Evolutionary conservation across 2,797 vertebrate genomes (phyloP).

Genomic region (Lepidocolaptes lacrymiger): DNA sequence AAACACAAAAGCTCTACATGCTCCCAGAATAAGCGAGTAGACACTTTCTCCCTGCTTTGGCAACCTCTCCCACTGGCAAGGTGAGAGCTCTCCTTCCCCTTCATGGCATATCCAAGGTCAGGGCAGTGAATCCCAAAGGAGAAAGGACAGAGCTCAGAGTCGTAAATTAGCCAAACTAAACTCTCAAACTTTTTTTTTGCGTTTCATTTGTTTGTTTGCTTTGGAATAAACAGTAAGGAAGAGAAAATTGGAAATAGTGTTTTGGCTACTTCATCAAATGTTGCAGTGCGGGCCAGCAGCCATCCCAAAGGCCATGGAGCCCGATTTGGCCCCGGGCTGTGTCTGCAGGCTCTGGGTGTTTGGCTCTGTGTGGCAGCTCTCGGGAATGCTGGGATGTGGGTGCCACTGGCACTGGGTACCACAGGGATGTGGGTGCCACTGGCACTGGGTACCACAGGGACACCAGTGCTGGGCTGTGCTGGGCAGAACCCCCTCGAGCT

Average conservation of each 20-base stretch:
- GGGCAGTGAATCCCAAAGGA: background rate
- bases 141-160: background rate
- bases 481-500: background rate
- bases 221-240: slow-evolving; percentile 48
- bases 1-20: slow-evolving; percentile 79
- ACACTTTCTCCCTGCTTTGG: slow-evolving; percentile 17
- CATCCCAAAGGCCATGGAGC: background rate
- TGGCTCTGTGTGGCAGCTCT: background rate
- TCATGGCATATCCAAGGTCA: background rate
- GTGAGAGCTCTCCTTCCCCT: background rate
- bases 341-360: background rate
- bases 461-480: accelerated
- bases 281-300: background rate
- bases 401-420: background rate
- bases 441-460: background rate
- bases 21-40: slow-evolving; percentile 72
- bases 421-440: accelerated
- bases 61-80: background rate
- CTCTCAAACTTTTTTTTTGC: background rate
- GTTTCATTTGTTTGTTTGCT: slow-evolving; percentile 49
- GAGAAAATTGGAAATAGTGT: slow-evolving; percentile 5
- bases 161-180: slow-evolving; percentile 12
- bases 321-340: background rate
- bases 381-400: accelerated
- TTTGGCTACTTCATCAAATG: slow-evolving; percentile 40